Conservation (phyloP, 2,113 vertebrate species). For the Tupaia chinensis region DNA sequence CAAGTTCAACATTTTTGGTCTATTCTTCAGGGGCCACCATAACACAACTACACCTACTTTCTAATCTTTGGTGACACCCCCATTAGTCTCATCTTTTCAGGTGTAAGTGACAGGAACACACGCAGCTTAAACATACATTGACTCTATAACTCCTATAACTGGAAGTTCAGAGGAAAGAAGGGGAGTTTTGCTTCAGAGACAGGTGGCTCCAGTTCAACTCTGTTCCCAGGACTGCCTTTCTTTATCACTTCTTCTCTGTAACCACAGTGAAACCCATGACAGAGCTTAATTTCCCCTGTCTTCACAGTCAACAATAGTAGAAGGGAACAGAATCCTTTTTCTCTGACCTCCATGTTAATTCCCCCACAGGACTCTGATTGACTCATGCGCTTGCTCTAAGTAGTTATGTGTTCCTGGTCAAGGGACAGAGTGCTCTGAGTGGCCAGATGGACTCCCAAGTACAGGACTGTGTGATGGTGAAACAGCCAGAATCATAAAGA, state of each 20-base stretch:
- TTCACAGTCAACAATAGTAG: neutral
- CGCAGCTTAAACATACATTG: neutral
- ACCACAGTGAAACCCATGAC: neutral
- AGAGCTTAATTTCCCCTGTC: neutral
- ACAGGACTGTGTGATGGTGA: neutral
- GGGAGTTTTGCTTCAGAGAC: neutral
- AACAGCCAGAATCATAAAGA: neutral
- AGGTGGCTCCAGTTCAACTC: neutral
- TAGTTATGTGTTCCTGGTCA: neutral
- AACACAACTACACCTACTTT: neutral
- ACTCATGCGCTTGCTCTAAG: neutral
- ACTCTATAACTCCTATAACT: neutral
- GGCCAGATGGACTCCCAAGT: neutral
- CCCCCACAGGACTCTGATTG: neutral
- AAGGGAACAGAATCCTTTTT: neutral
- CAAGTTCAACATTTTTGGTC: neutral
- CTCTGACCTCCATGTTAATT: neutral
- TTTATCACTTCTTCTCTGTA: neutral
- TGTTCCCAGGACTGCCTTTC: neutral
- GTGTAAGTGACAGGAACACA: neutral
- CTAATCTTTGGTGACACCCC: neutral
- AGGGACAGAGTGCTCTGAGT: neutral
- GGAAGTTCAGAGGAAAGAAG: neutral
- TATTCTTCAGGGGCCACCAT: neutral
- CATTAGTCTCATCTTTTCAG: neutral